Evolutionary conservation across 2,113 vertebrate species (phyloP).

Genomic region (Setophaga coronata): DNA sequence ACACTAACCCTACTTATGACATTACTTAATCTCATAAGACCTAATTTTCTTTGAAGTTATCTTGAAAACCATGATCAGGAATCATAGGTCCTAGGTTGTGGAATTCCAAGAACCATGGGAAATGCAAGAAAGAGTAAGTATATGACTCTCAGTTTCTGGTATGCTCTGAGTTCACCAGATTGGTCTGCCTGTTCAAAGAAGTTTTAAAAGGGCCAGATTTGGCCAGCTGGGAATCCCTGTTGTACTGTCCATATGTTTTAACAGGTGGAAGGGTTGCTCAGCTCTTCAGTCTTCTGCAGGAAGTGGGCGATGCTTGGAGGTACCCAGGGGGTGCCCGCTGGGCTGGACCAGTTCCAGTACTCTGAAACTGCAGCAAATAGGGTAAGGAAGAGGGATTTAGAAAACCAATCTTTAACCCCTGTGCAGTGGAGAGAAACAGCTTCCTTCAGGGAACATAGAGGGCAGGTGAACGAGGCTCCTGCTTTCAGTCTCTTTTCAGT

Average conservation of each 20-base stretch:
- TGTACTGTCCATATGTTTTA: not conserved
- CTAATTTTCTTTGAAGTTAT: not conserved
- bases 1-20: not conserved
- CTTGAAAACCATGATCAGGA: not conserved
- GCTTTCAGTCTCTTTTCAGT: not conserved
- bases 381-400: not conserved
- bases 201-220: not conserved
- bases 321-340: not conserved
- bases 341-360: not conserved
- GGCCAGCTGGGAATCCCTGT: slow-evolving; percentile 4
- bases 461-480: not conserved
- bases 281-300: not conserved
- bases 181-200: not conserved
- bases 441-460: not conserved
- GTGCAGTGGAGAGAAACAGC: not conserved
- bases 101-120: not conserved
- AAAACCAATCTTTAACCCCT: not conserved
- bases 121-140: not conserved
- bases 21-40: not conserved
- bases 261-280: not conserved
- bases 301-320: not conserved
- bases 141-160: not conserved
- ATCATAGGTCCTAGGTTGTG: not conserved
- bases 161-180: not conserved
- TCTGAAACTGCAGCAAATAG: not conserved